Evolutionary conservation across 2,888 invertebrate genomes (phyloP).

Genomic region (Schizaphis graminum): DNA sequence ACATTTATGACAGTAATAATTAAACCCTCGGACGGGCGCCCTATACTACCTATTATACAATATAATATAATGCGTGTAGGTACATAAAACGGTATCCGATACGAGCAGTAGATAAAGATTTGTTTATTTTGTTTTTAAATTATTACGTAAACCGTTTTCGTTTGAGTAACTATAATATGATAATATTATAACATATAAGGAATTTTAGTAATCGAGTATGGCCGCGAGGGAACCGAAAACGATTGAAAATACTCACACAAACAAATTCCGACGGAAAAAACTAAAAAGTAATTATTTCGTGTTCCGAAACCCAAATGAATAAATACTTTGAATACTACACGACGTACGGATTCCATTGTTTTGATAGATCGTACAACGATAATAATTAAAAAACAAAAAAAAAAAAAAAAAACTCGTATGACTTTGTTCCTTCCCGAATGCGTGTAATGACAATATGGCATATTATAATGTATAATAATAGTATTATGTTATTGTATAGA

Average conservation of each 20-base stretch:
- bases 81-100: constrained; percentile 54
- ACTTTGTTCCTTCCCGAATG: background rate
- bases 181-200: background rate
- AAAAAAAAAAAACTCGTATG: background rate
- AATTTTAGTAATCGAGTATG: constrained; percentile 31
- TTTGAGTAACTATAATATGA: background rate
- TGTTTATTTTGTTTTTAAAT: constrained; percentile 27
- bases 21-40: constrained; percentile 40
- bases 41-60: background rate
- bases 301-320: constrained; percentile 31
- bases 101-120: constrained; percentile 44
- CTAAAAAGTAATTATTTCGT: constrained; percentile 57
- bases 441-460: background rate
- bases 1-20: constrained; percentile 59
- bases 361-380: constrained; percentile 44
- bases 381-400: constrained; percentile 35
- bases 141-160: constrained; percentile 44
- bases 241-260: constrained; percentile 43
- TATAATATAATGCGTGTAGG: no score
- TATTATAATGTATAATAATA: background rate
- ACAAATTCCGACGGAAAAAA: constrained; percentile 52
- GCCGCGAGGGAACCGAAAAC: constrained; percentile 55
- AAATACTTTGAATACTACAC: constrained; percentile 39
- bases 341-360: constrained; percentile 53
- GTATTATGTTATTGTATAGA: background rate